Percentiles rank a stretch among this genome's conserved stretches.
Evolutionary conservation across 92 coral and sea anemone species (phyloP).

Genomic region (Zoanthus sociatus): DNA sequence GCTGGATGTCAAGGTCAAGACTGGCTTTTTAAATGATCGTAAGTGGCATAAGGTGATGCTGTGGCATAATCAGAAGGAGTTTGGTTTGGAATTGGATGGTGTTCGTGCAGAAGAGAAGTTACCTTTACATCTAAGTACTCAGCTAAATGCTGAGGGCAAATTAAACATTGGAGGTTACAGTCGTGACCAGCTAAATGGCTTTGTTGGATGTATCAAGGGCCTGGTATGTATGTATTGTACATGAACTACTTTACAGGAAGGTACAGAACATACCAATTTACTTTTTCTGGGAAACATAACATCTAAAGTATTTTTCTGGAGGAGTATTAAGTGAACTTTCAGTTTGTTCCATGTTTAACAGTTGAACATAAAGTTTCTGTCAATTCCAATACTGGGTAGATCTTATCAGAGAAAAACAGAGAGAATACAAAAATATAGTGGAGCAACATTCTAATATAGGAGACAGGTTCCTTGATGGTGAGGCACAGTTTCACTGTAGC

Average conservation of each 20-base stretch:
- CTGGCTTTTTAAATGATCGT: conserved; percentile 62
- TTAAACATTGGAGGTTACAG: conserved; percentile 72
- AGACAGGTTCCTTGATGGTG: no score
- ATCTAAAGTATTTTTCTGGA: no score
- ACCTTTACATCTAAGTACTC: conserved; percentile 67
- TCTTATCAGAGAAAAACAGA: no score
- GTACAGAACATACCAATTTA: not conserved
- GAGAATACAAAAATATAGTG: no score
- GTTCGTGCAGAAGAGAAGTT: conserved; percentile 6
- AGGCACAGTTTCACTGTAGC: no score
- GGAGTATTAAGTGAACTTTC: no score
- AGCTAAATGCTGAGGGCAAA: conserved; percentile 66
- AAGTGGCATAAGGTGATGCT: conserved; percentile 73
- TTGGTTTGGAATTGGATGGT: conserved; percentile 73
- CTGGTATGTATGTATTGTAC: conserved; percentile 72
- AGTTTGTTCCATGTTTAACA: no score
- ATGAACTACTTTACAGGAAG: not conserved
- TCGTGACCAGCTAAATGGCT: conserved; percentile 69
- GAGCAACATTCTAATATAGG: no score
- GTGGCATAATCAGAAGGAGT: conserved; percentile 77
- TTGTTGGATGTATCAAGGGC: conserved; percentile 89
- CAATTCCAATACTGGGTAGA: no score
- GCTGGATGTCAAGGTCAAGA: conserved; percentile 37
- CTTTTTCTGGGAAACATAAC: no score
- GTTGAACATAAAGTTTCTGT: no score